These are phyloP conservation scores for Dreissena polymorpha DNA, from an alignment of 1,140 invertebrate genomes.

Conservation along the genomic window DNA sequence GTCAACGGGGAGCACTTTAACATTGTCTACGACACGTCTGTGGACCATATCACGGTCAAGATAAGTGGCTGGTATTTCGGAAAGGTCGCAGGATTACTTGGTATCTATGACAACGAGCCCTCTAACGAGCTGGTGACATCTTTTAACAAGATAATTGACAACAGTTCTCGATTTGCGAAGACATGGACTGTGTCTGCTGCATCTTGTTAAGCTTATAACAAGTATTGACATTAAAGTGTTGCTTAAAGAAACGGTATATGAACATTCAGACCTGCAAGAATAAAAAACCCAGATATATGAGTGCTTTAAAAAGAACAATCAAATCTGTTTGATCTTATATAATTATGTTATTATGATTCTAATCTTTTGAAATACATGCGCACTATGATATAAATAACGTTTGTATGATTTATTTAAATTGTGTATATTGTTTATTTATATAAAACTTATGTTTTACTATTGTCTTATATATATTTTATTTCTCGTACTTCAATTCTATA, in stretches of 20 bases:
- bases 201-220: constrained; percentile 5
- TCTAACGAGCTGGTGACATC: constrained; percentile 90
- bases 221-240: not conserved
- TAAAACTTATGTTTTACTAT: not conserved
- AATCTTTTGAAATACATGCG: not conserved
- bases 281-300: not conserved
- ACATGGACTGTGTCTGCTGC: constrained; percentile 56
- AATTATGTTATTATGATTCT: not conserved
- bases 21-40: constrained; percentile 66
- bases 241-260: constrained; percentile 1
- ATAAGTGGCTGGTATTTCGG: constrained; percentile 85
- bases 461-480: not conserved
- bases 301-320: constrained; percentile 8
- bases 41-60: constrained; percentile 74
- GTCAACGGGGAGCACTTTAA: constrained; percentile 74
- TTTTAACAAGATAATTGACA: constrained; percentile 66
- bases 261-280: not conserved
- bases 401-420: constrained; percentile 1
- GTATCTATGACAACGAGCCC: constrained; percentile 92
- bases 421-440: not conserved
- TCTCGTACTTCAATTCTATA: not conserved
- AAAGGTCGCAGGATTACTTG: constrained; percentile 90
- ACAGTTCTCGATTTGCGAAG: constrained; percentile 73
- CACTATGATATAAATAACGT: not conserved
- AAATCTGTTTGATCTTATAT: constrained; percentile 2